Evolutionary conservation across 2,797 vertebrate species (phyloP).

Genomic region (Clarias laeviceps): DNA sequence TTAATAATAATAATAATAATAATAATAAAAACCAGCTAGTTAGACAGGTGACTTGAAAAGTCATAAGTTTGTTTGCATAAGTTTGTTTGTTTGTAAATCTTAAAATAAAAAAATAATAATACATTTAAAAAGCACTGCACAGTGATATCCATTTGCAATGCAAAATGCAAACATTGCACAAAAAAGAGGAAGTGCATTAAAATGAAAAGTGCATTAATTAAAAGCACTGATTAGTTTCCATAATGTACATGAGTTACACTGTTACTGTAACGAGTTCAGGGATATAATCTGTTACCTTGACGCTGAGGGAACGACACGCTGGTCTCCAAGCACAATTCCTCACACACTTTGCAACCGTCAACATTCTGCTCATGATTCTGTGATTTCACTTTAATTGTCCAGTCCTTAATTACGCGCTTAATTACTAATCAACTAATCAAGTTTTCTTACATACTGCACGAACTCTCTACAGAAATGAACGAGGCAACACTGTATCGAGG

Average conservation of each 20-base stretch:
- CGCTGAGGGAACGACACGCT: neutral
- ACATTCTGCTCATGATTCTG: neutral
- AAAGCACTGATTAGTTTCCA: too few species aligned
- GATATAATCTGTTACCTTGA: neutral
- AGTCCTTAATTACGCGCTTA: neutral
- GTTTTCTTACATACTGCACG: fast-evolving
- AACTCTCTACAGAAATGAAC: too few species aligned
- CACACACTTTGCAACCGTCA: neutral
- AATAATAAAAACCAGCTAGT: neutral
- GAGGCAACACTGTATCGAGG: neutral
- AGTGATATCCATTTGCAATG: too few species aligned
- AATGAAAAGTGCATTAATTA: too few species aligned
- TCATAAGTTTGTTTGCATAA: too few species aligned
- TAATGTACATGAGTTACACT: neutral
- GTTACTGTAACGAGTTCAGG: neutral
- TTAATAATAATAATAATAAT: neutral
- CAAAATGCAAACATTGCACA: too few species aligned
- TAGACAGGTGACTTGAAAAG: neutral
- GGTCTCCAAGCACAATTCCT: neutral
- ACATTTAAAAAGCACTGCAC: too few species aligned
- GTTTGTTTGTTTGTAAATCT: too few species aligned
- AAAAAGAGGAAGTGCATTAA: too few species aligned
- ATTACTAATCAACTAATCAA: too few species aligned
- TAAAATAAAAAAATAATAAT: too few species aligned
- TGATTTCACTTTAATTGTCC: neutral